These are phyloP conservation scores for Chymomyza amoena DNA, from an alignment of 2,888 invertebrate species.

Conservation along the genomic window DNA sequence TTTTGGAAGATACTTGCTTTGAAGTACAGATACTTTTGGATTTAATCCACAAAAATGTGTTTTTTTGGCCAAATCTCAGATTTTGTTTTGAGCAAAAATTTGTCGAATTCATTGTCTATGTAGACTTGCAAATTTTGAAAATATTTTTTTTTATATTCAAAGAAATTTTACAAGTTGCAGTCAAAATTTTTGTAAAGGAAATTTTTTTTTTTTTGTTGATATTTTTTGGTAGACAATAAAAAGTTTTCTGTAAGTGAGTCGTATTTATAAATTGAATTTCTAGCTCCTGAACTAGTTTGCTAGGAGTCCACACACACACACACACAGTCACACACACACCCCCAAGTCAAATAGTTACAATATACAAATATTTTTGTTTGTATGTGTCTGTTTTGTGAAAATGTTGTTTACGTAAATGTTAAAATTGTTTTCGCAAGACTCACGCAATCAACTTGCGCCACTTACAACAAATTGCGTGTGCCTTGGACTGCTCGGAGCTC, in stretches of 20 bases:
- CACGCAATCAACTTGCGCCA: conserved; percentile 7
- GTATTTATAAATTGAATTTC: neutral
- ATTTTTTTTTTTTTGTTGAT: no score
- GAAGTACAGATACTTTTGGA: no score
- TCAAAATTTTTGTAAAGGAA: no score
- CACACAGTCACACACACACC: neutral
- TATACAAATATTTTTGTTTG: neutral
- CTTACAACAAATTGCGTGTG: conserved; percentile 14
- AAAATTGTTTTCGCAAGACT: conserved; percentile 3
- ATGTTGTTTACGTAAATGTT: conserved; percentile 9
- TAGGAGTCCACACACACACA: neutral
- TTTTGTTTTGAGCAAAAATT: no score
- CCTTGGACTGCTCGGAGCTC: neutral
- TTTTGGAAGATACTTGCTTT: no score
- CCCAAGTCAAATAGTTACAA: neutral
- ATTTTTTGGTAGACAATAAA: no score
- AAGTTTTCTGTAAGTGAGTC: neutral
- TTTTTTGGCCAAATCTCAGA: no score
- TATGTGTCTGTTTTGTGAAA: neutral
- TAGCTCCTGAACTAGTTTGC: neutral
- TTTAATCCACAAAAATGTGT: no score
- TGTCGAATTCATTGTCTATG: no score
- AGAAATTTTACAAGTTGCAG: no score
- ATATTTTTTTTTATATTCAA: no score
- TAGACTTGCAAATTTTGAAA: no score